Base-by-base conservation (phyloP, 2,888 invertebrate genomes). In the Cataglyphis altisquamis region DNA sequence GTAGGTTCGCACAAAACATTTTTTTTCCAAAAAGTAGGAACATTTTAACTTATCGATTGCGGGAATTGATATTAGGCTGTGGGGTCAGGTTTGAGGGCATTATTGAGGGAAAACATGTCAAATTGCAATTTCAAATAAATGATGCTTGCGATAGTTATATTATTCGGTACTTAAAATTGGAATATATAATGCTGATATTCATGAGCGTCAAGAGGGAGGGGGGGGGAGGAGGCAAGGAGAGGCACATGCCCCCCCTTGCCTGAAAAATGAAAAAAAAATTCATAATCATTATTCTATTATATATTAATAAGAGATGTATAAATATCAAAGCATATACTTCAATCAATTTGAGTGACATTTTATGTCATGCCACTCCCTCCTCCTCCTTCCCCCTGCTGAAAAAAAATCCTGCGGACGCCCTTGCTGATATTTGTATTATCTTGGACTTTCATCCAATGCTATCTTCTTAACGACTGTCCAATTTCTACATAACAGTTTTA, bases 101-200 rank as follows among this genome's bases (percentile, higher is more conserved):
- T 18, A 9, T 9, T 8, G 18, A 21, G n/a, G 21, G 15, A 3
- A 62, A 39, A 12, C 5, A 41, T 9, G 2, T 12, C 4, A 10
- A 66, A 8, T 66, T 39, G 41, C 25, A 9, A 4, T 21, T 52
- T 55, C 6, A 9, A 25, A 62, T 2, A n/a, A 62, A 18, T 18
- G 15, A 66, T n/a, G 0, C 21, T 57, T 57, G 21, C 1, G 1
- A 55, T 39, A 25, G 8, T 48, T 5, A 18, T 8, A 36, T 25
- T 8, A 12, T 39, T 29, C 1, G 4, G 66, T 29, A 77, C 32
- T 77, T 77, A 45, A 45, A 57, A 57, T 68, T 67, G 15, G 12
- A 36, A 66, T 55, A 29, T 41, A 1, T n/a, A 3, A 9, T 15
- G 48, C 6, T 12, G 45, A 66, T 25, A 12, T 55, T 6, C 25